phyloP scores from a whole-genome alignment of 2,797 vertebrate genomes.

The Takifugu rubripes region DNA sequence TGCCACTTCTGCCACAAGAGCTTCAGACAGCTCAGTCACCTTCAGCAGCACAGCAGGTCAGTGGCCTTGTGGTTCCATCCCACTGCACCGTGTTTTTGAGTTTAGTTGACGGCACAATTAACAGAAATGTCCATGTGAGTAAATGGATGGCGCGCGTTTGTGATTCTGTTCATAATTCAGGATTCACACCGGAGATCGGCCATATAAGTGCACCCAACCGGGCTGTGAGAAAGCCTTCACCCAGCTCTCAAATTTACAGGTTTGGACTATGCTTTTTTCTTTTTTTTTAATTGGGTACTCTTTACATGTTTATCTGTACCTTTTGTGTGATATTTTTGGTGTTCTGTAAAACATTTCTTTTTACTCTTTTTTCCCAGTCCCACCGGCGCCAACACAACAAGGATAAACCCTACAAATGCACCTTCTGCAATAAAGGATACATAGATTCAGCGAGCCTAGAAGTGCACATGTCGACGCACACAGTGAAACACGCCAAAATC shows the following conservation, averaged over 20 bases:
- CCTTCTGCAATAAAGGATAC: conserved; percentile 97
- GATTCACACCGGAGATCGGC: conserved; percentile 98
- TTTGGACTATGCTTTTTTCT: conserved; percentile 57
- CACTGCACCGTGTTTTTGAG: conserved; percentile 5
- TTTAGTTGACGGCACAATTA: conserved; percentile 23
- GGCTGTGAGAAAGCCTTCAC: conserved; percentile 99
- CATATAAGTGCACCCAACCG: conserved; percentile 93
- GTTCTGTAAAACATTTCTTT: conserved; percentile 9
- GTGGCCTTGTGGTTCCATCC: conserved; percentile 45
- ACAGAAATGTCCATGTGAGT: conserved; percentile 11
- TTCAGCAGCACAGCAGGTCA: conserved; percentile 98
- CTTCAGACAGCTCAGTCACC: conserved; percentile 99
- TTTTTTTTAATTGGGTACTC: conserved; percentile 2
- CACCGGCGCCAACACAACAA: conserved; percentile 99
- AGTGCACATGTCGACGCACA: conserved; percentile 95
- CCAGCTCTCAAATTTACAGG: conserved; percentile 98
- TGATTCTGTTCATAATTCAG: conserved; percentile 63
- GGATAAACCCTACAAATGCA: conserved; percentile 99
- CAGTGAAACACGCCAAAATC: conserved; percentile 97
- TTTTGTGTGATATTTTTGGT: conserved; percentile 1
- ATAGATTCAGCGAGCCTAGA: conserved; percentile 90
- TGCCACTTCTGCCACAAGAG: conserved; percentile 95
- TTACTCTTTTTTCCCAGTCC: conserved; percentile 75
- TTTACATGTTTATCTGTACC: neutral
- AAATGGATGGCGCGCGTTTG: conserved; percentile 8